Evolutionary conservation across 2,888 invertebrate genomes (phyloP).

Genomic region (Rhimphoctona megacephalus): DNA sequence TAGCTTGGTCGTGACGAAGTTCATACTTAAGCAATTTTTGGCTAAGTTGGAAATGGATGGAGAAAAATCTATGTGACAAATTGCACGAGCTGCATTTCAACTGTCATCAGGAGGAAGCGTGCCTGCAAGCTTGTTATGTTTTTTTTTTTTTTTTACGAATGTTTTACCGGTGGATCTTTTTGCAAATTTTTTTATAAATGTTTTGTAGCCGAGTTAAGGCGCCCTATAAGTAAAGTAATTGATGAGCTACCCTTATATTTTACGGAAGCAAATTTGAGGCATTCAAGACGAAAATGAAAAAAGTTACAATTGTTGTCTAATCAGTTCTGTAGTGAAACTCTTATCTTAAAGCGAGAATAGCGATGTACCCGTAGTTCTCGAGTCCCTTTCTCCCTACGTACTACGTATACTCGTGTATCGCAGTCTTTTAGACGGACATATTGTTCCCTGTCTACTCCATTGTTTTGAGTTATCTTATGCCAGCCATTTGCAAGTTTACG

Average conservation of each 20-base stretch:
- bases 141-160: no score
- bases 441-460: constrained; percentile 45
- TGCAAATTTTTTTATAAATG: not conserved
- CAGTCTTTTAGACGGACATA: constrained; percentile 67
- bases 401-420: constrained; percentile 52
- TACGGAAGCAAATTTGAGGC: not conserved
- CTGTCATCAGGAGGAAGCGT: no score
- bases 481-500: constrained; percentile 55
- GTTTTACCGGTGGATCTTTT: no score
- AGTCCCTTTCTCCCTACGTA: constrained; percentile 14
- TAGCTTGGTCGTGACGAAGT: not conserved
- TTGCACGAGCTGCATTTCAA: no score
- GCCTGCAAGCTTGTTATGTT: no score
- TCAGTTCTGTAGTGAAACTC: not conserved
- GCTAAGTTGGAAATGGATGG: no score
- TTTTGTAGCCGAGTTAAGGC: not conserved
- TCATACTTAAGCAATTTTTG: not conserved
- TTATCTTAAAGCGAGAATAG: constrained; percentile 1
- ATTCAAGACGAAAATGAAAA: not conserved
- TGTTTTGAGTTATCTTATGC: constrained; percentile 56
- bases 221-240: not conserved
- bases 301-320: not conserved
- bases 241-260: not conserved
- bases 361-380: constrained; percentile 16
- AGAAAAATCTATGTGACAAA: no score